phyloP scores from a whole-genome alignment of 2,113 vertebrate genomes.

The Cyphotilapia sp. region DNA sequence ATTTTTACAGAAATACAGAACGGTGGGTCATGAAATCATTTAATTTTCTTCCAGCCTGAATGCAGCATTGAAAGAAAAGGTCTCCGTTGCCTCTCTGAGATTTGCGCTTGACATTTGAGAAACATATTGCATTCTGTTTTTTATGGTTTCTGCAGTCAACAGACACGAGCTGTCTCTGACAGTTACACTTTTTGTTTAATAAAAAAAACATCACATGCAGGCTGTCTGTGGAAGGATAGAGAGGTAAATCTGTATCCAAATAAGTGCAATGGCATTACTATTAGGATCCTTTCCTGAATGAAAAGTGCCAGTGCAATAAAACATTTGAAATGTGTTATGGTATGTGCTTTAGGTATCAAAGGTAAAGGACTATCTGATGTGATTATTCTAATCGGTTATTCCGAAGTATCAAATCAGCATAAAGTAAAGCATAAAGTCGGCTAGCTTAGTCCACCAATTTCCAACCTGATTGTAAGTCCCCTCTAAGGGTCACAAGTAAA shows the following conservation, averaged over 20 bases:
- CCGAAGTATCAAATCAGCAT: neutral
- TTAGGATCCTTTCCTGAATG: neutral
- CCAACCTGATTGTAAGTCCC: neutral
- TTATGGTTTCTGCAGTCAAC: neutral
- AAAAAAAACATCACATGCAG: neutral
- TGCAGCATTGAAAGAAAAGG: neutral
- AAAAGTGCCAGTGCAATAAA: neutral
- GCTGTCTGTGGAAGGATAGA: neutral
- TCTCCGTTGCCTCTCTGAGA: neutral
- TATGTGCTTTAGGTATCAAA: neutral
- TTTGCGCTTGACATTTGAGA: neutral
- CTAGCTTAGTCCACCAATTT: neutral
- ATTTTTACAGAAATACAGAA: neutral
- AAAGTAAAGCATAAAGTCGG: neutral
- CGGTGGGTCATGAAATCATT: neutral
- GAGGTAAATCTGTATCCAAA: neutral
- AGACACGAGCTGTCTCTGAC: neutral
- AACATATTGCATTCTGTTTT: neutral
- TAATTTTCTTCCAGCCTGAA: neutral
- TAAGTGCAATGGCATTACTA: neutral
- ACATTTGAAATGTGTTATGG: neutral
- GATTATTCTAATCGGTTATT: neutral
- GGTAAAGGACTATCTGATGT: neutral
- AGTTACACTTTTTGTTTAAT: neutral
- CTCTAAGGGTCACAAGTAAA: neutral